Evolutionary conservation across 2,113 vertebrate genomes (phyloP), one percentile per base, ranked within the genome.

Genomic region (Trogon surrucura): DNA sequence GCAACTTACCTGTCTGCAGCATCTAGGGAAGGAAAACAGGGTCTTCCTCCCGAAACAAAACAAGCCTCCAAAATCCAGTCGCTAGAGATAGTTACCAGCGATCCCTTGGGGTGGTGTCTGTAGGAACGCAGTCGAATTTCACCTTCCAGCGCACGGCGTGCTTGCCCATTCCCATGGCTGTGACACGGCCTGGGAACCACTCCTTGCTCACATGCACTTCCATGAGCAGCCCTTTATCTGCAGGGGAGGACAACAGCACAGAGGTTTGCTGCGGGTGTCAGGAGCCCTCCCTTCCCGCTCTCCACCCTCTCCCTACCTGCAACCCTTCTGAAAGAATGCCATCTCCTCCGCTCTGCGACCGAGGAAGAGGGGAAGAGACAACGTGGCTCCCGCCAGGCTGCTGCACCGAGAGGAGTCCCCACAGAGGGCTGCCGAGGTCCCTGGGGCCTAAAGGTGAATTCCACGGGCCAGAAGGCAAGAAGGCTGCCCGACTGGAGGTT

Each of bases 101-200:
- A 97, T 99, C 99, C 97, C 99, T 98, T 8, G 99, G 99, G 6
- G 99, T 99, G 10, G 95, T 97, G 89, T 99, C 98, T 89, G 99
- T 98, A 60, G 99, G 99, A 60, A 99, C 99, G 11, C 99, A 99
- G 96, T 99, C 99, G 93, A 99, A 99, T 91, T 99, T 99, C 93
- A 99, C 99, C 96, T 99, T 99, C 99, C 99, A 99, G 74, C 99
- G 99, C 44, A 99, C 94, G 2, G 82, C 97, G 17, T 98, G 98
- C 91, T 98, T 99, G 96, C 98, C 98, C 14, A 96, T 72, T 95
- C 99, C 99, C 89, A 99, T 99, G 9, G 99, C 98, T 5, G 99
- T 98, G 74, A 99, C 99, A 21, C 99, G 99, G 62, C 99, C 99
- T 0, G 99, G 99, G 96, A 98, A 99, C 99, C 99, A 99, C 87